Base-by-base conservation (phyloP, 2,797 vertebrate genomes). In the Macropodus opercularis region DNA sequence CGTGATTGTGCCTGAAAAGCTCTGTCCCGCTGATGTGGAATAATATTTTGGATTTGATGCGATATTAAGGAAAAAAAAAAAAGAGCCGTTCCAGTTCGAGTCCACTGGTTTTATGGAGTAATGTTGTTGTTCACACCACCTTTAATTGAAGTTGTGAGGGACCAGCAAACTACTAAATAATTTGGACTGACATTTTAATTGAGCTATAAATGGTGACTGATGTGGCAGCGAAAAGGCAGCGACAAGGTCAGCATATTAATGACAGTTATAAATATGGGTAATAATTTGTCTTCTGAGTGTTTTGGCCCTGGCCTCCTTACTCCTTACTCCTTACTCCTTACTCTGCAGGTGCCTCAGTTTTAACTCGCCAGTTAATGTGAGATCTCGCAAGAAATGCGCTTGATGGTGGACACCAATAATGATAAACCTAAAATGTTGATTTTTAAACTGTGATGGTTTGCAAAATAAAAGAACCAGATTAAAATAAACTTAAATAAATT, bases 191-290 rank as follows among this genome's bases (percentile, higher is more conserved):
- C 72, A 66, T 65, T 75, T 86, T 80, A 75, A 87, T 65, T 79
- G 79, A 75, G 63, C 57, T 24, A 61, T 83, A 74, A 84, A 83
- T 39, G 55, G 43, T 78, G 81, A 87, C 32, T 69, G 72, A 86
- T 85, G 67, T 59, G 67, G 52, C 73, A 63, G 36, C 44, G 29
- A 72, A 72, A 63, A 41, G 29, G 19, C 40, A 50, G 42, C 22
- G 75, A 78, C 81, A 77, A 84, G 82, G 84, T 90, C 81, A 67
- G 62, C 21, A 41, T 22, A 71, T 46, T 81, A 77, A 69, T 67
- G 78, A 79, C 74, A 75, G 70, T 47, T 58, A 35, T 56, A 76
- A 78, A 75, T 81, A 68, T 70, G 64, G 47, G 17, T 50, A 48
- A 76, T 78, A 63, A 70, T 73, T 81, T 77, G 56, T 70, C 39